Conservation (phyloP, 2,113 vertebrate genomes). For the Mionectes macconnelli region DNA sequence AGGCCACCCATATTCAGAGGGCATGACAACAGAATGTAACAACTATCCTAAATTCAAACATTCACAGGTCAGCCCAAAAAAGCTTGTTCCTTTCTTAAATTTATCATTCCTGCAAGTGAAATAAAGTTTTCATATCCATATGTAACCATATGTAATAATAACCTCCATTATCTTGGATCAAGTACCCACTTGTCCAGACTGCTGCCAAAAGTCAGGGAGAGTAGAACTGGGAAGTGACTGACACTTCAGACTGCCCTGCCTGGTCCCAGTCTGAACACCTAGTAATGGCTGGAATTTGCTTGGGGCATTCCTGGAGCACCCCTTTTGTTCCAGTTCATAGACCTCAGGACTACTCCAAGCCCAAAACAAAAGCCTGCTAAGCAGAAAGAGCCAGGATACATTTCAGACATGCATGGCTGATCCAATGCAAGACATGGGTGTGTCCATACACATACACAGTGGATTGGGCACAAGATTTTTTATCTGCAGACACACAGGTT, state of each 20-base stretch:
- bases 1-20: not conserved
- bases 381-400: not conserved
- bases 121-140: not conserved
- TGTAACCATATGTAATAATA: not conserved
- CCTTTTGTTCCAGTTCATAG: not conserved
- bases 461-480: not conserved
- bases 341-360: not conserved
- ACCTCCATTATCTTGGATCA: not conserved
- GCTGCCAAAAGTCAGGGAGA: rapidly evolving
- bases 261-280: not conserved
- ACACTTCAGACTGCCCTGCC: not conserved
- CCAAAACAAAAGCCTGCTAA: not conserved
- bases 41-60: rapidly evolving
- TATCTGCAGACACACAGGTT: not conserved
- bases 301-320: not conserved
- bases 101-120: not conserved
- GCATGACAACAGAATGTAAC: not conserved
- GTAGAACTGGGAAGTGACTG: not conserved
- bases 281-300: rapidly evolving
- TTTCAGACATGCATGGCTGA: not conserved
- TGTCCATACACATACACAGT: rapidly evolving
- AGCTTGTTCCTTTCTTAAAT: not conserved
- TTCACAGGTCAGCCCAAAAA: not conserved
- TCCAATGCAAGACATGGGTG: not conserved
- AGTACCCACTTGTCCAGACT: rapidly evolving